These are phyloP conservation scores for Zingel zingel DNA, from an alignment of 2,113 vertebrate genomes.

Conservation along the genomic window DNA sequence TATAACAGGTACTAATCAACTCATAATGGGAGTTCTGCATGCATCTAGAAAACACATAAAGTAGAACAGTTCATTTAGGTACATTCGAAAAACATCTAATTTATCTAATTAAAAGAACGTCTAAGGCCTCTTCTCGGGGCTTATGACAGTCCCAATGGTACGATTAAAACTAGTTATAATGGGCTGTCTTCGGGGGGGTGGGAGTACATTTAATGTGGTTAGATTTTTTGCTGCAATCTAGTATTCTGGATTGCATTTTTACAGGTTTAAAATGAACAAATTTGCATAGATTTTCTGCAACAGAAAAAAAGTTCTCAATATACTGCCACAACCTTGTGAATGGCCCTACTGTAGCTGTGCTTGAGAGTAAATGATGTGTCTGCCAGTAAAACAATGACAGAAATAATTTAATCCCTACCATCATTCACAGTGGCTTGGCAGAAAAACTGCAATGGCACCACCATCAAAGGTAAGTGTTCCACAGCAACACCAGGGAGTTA, in stretches of 20 bases:
- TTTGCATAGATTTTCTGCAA: conserved; percentile 1
- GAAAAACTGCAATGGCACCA: conserved; percentile 26
- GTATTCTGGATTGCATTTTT: not conserved
- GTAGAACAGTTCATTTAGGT: not conserved
- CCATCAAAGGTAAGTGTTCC: conserved; percentile 28
- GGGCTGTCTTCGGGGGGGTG: not conserved
- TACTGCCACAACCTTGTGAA: conserved; percentile 2
- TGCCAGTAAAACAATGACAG: conserved; percentile 35
- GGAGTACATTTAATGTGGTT: not conserved
- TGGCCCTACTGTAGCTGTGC: not conserved
- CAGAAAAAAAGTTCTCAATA: not conserved
- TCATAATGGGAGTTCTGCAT: not conserved
- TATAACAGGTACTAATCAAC: not conserved
- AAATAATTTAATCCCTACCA: conserved; percentile 44
- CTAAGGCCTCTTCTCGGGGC: not conserved
- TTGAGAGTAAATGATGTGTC: conserved; percentile 23
- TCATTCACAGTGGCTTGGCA: conserved; percentile 18
- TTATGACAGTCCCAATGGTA: not conserved
- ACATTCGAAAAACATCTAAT: not conserved
- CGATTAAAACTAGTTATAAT: conserved; percentile 24
- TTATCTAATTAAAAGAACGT: not conserved
- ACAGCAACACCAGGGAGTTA: conserved; percentile 39
- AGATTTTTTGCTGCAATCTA: not conserved
- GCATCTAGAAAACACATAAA: not conserved
- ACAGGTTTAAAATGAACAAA: not conserved